Evolutionary conservation across 2,797 vertebrate species (phyloP).

Genomic region (Rousettus madagascariensis): DNA sequence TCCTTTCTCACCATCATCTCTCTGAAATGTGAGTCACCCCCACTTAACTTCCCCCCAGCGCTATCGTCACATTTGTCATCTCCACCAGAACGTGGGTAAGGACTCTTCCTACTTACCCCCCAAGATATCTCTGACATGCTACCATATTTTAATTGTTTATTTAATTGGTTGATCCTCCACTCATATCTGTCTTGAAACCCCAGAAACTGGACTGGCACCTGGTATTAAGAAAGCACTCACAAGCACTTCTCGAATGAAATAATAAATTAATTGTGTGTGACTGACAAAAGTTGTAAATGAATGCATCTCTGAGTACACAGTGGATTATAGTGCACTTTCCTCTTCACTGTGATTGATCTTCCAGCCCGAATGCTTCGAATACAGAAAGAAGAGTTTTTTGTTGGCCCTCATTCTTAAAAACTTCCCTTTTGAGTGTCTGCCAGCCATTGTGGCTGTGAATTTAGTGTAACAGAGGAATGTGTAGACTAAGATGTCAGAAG

Average conservation of each 20-base stretch:
- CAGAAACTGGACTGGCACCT: background rate
- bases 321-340: background rate
- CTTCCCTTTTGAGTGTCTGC: background rate
- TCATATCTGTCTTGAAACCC: background rate
- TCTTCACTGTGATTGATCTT: background rate
- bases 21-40: background rate
- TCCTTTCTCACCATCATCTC: background rate
- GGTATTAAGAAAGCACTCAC: background rate
- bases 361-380: background rate
- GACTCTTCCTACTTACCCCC: rapidly evolving
- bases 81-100: background rate
- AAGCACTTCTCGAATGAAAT: background rate
- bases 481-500: background rate
- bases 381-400: background rate
- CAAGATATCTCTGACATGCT: background rate
- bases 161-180: background rate
- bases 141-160: background rate
- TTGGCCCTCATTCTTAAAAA: background rate
- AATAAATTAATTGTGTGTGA: background rate
- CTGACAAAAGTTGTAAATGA: background rate
- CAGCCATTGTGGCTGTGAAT: background rate
- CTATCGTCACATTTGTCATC: rapidly evolving
- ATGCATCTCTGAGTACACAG: rapidly evolving
- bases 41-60: background rate
- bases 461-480: background rate